Evolutionary conservation across 2,888 invertebrate genomes (phyloP), one percentile per base, ranked within the genome.

Genomic region (Phortica magna): DNA sequence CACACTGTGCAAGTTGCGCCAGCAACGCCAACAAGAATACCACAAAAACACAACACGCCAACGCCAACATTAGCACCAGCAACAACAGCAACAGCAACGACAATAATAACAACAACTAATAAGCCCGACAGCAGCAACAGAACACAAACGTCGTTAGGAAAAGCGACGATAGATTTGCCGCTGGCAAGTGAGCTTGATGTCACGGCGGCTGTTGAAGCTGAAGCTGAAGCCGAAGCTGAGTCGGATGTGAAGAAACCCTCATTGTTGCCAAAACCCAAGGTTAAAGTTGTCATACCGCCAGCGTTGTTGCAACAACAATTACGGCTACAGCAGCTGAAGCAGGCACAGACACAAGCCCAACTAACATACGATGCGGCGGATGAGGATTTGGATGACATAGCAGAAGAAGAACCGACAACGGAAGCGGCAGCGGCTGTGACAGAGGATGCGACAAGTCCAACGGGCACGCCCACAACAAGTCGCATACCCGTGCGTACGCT

Each of bases 401-500:
- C 19, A 61, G 71, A 75, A 76, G 73, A 73, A 73, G 9, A 22
- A 3, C 7, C 68, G 0, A 3, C 68, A 19, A 9, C 43, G 61
- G 12, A 14, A 10, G 17, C 14, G 14, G 55, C 6, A 17, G 72
- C 43, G n/a, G 39, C 14, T n/a, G 59, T 10, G 5, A 59, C 22
- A 10, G 73, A 41, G 17, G 73, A 75, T 76, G 75, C 73, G 71
- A 72, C 71, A 55, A 70, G 59, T 65, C 74, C 77, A 10, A 75
- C 77, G n/a, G 76, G 82, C 42, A 74, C 79, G 42, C 73, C 87
- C 64, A 79, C 84, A 14, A 78, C 87, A 76, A 92, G 92, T 84
- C 91, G 92, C 75, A 92, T 92, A 80, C 92, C 92, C 43, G 86
- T 92, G 76, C 91, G 92, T 78, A 91, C 91, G 42, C 87, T 90